Conservation (phyloP, 2,797 vertebrate genomes). For the Platyrinchus mystaceus region DNA sequence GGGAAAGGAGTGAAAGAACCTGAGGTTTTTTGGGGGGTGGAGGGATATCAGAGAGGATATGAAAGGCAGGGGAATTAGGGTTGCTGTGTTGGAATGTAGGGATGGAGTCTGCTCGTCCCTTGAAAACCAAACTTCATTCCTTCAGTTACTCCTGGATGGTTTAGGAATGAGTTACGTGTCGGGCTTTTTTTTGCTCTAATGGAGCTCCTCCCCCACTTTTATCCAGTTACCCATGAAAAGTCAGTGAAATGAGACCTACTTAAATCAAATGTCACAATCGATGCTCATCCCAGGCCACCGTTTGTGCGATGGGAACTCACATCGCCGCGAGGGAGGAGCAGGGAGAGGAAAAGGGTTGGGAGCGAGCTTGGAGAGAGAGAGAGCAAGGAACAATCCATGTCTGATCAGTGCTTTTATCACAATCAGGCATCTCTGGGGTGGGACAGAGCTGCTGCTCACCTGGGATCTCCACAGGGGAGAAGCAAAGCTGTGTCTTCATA, state of each 20-base stretch:
- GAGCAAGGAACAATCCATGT: neutral
- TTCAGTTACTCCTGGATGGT: neutral
- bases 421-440: rapidly evolving
- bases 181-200: neutral
- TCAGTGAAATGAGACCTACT: conserved; percentile 55
- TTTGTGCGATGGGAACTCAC: neutral
- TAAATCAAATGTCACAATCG: conserved; percentile 59
- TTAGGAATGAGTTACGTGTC: neutral
- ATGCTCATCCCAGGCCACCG: conserved; percentile 35
- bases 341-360: neutral
- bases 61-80: neutral
- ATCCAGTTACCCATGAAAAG: conserved; percentile 54
- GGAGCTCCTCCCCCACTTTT: conserved; percentile 53
- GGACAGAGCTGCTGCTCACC: neutral
- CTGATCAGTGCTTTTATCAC: neutral
- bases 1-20: neutral
- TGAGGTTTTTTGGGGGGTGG: neutral
- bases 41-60: neutral
- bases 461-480: neutral
- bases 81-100: neutral
- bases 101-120: neutral
- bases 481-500: neutral
- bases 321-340: neutral
- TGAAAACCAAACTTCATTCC: neutral
- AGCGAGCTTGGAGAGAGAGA: neutral